phyloP scores from a whole-genome alignment of 2,113 vertebrate species.

The Epinephelus lanceolatus region DNA sequence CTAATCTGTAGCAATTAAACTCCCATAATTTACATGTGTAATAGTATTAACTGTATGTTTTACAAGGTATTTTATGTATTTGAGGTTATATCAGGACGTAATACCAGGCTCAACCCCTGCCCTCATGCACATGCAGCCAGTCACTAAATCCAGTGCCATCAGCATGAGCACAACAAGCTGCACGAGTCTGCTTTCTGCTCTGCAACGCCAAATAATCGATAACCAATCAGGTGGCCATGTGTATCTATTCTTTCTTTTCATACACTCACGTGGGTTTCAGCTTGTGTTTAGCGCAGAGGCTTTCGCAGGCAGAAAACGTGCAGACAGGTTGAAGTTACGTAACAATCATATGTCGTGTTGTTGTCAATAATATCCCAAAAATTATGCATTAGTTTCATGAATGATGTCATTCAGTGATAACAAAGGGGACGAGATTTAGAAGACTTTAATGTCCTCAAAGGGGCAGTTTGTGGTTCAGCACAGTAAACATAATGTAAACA shows the following conservation, averaged over 20 bases:
- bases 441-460: neutral
- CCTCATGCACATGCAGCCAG: conserved; percentile 11
- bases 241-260: conserved; percentile 8
- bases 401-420: neutral
- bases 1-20: neutral
- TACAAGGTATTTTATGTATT: neutral
- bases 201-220: conserved; percentile 55
- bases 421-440: neutral
- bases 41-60: neutral
- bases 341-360: neutral
- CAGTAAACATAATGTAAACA: no score
- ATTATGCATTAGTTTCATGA: neutral
- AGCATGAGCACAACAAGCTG: neutral
- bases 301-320: neutral
- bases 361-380: conserved; percentile 11
- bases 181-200: conserved; percentile 20
- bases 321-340: conserved; percentile 1
- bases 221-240: conserved; percentile 48
- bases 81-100: neutral
- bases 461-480: no score
- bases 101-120: neutral
- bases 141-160: neutral
- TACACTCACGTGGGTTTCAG: conserved; percentile 13
- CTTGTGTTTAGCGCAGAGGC: neutral
- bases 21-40: neutral